Evolutionary conservation across 2,888 invertebrate genomes (phyloP), one percentile per base, ranked within the genome.

Genomic region (Cephus pygmeus): DNA sequence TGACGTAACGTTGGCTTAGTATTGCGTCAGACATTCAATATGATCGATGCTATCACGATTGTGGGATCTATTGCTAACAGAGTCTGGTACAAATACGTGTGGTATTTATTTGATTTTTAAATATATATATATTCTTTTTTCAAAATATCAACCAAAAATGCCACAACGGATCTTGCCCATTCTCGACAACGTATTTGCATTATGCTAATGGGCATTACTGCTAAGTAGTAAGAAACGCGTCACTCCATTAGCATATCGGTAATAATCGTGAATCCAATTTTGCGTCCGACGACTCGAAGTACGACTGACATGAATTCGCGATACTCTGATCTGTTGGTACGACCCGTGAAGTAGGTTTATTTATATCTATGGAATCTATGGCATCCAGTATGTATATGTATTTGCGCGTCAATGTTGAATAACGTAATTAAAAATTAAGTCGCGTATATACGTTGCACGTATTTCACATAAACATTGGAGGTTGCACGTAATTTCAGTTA

Each of bases 181-280:
- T 56, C 56, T 23, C 23, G 23, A 56, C 0, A 23, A 56, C 15
- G 56, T 76, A 78, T 78, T 78, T 78, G 73, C 78, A 78, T 78
- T 78, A 78, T 78, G 78, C 68, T 78, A 76, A 78, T 30, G 6
- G 68, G n/a, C 34, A 9, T 35, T 36, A 75, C 73, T 76, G 78
- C 78, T 78, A 78, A 78, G 73, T 78, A 36, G 75, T 71, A 68
- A n/a, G 69, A 75, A 77, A 69, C 75, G 69, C 77, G 77, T 77
- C 75, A 75, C 56, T 35, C 40, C 73, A 76, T 78, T 76, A 75
- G 73, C 78, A 78, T 76, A 69, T 56, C 56, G 56, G 56, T 56
- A 56, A 56, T 56, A 56, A 2, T 56, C 56, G 56, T 56, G 56
- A 56, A 56, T 56, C 23, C 56, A 56, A 56, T 56, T 56, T 56